These are phyloP conservation scores for Dicaeum eximium DNA, from an alignment of 2,113 vertebrate genomes.

Conservation along the genomic window DNA sequence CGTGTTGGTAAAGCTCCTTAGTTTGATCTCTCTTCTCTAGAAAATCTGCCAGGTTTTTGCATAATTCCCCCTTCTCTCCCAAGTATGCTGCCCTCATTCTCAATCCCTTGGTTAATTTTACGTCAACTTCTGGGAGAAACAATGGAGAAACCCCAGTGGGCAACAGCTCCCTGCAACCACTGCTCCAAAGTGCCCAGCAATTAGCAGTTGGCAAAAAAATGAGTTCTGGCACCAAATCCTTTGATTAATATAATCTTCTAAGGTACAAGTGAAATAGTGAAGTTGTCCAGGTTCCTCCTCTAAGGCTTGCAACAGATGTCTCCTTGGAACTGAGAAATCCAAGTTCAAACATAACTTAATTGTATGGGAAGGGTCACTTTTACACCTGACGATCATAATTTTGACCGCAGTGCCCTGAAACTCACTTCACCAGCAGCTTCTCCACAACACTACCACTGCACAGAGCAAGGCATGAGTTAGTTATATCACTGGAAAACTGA, in stretches of 20 bases:
- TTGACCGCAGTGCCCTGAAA: neutral
- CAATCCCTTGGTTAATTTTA: slow-evolving; percentile 21
- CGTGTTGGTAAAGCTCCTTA: slow-evolving; percentile 56
- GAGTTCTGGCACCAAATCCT: neutral
- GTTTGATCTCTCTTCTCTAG: slow-evolving; percentile 40
- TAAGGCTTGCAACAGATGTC: neutral
- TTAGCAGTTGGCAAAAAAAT: neutral
- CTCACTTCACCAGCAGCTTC: neutral
- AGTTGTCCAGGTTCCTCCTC: neutral
- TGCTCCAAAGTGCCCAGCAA: neutral
- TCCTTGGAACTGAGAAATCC: neutral
- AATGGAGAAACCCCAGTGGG: neutral
- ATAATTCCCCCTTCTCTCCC: slow-evolving; percentile 28
- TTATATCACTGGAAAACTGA: neutral
- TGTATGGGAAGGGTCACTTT: neutral
- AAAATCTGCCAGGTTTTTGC: slow-evolving; percentile 54
- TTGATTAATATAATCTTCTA: neutral
- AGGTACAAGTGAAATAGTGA: neutral
- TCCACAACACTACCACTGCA: neutral
- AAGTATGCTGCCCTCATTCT: slow-evolving; percentile 20
- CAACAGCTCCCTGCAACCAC: neutral
- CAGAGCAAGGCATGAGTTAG: neutral
- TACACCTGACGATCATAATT: neutral
- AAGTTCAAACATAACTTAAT: neutral
- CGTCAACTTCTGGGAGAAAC: neutral